These are phyloP conservation scores for Pipistrellus nathusii DNA, from an alignment of 2,797 vertebrate species.

Conservation along the genomic window DNA sequence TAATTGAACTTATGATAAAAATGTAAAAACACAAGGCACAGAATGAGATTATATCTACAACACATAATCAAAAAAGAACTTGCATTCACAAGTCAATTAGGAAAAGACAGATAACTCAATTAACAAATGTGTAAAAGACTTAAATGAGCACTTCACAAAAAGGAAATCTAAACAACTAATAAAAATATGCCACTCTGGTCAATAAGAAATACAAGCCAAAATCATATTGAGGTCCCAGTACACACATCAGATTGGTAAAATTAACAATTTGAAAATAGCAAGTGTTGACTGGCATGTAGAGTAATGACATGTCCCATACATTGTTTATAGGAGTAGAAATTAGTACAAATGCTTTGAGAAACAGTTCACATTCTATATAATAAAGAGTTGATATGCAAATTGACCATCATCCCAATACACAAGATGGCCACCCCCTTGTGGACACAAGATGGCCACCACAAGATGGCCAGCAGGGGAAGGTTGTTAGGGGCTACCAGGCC, in stretches of 20 bases:
- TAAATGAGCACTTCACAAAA: conserved; percentile 38
- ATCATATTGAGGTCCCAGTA: not conserved
- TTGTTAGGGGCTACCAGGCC: too few species aligned
- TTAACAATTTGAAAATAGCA: not conserved
- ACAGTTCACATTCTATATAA: not conserved
- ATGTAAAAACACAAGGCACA: not conserved
- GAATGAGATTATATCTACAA: conserved; percentile 1
- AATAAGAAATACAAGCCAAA: not conserved
- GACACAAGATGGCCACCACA: too few species aligned
- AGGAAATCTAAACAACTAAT: not conserved
- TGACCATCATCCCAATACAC: too few species aligned
- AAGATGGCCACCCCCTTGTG: too few species aligned
- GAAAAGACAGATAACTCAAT: not conserved
- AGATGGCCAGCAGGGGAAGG: too few species aligned
- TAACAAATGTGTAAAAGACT: not conserved
- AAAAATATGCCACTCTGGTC: not conserved
- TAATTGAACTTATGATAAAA: not conserved
- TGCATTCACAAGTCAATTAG: not conserved
- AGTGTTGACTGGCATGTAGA: not conserved
- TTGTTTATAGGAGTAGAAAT: not conserved
- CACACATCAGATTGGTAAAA: not conserved
- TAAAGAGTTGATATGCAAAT: too few species aligned
- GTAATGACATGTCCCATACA: not conserved
- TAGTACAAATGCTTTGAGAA: not conserved
- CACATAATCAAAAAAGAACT: not conserved